Conservation (phyloP, 2,113 vertebrate genomes). For the Calidris pygmaea region DNA sequence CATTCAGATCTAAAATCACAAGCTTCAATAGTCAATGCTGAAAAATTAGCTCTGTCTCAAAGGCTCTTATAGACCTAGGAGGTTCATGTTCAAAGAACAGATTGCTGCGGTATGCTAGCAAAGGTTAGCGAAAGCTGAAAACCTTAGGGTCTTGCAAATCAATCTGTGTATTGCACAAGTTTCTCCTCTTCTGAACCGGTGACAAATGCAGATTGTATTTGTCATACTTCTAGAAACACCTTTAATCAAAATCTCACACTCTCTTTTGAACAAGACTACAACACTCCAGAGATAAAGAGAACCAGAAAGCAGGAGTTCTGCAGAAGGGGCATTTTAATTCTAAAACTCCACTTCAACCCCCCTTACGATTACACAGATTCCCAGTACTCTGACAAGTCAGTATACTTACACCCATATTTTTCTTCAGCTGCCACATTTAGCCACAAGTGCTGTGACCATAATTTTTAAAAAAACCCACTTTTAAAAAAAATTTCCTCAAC, state of each 20-base stretch:
- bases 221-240: not conserved
- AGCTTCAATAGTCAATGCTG: not conserved
- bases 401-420: not conserved
- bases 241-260: not conserved
- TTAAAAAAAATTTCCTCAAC: not conserved
- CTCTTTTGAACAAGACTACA: not conserved
- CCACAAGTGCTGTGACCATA: not conserved
- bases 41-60: slow-evolving; percentile 20
- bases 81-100: not conserved
- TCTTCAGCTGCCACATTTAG: not conserved
- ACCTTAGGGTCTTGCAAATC: not conserved
- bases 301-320: not conserved
- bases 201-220: not conserved
- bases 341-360: not conserved
- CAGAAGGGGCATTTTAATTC: not conserved
- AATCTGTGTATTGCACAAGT: not conserved
- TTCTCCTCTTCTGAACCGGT: not conserved
- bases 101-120: not conserved
- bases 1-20: slow-evolving; percentile 43
- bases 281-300: not conserved
- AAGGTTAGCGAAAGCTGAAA: not conserved
- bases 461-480: rapidly evolving
- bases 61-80: slow-evolving; percentile 10
- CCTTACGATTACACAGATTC: not conserved
- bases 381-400: not conserved